Evolutionary conservation across 1,140 invertebrate genomes (phyloP), one percentile per base, ranked within the genome.

Genomic region (Battus philenor): DNA sequence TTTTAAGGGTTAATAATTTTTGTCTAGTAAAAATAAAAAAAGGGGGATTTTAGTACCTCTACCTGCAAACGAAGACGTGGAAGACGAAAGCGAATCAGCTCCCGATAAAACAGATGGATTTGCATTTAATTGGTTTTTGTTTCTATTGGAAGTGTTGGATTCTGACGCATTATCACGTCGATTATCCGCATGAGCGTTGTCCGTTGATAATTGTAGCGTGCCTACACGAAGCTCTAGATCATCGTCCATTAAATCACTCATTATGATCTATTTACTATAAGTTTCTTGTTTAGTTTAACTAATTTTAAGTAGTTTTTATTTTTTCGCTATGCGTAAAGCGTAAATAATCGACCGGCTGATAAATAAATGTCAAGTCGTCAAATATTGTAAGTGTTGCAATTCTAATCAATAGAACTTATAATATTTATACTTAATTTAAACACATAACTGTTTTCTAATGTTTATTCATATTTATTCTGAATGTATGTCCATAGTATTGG

Each of bases 211-310:
- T 49, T 86, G 81, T 17, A 86, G 48, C 10, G 81, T 86, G 29
- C 84, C 84, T 10, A 79, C 82, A 20, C 77, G 72, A 32, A 86
- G 79, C 44, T 86, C 82, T 36, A 86, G 45, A 58, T 83, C 82
- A 10, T 86, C 84, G 7, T 84, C 80, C 10, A 77, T 38, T 49
- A 84, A 54, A 54, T 84, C 78, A 36, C 74, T 60, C 80, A 84
- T 84, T 22, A n/a, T 68, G 38, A 20, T 18, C 22, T 32, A 18
- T 11, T 30, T 16, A 11, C 31, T 34, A 36, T 17, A 9, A 24
- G 15, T 41, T 44, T 27, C 20, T 18, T 43, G 16, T 38, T 11
- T 64, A n/a, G 5, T 9, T 27, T 24, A 27, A 15, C 30, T 32
- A 29, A 48, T 6, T 22, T 53, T 49, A 15, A 33, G 29, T 1